Conservation (phyloP, 2,888 invertebrate species). For the Plebejus argus region DNA sequence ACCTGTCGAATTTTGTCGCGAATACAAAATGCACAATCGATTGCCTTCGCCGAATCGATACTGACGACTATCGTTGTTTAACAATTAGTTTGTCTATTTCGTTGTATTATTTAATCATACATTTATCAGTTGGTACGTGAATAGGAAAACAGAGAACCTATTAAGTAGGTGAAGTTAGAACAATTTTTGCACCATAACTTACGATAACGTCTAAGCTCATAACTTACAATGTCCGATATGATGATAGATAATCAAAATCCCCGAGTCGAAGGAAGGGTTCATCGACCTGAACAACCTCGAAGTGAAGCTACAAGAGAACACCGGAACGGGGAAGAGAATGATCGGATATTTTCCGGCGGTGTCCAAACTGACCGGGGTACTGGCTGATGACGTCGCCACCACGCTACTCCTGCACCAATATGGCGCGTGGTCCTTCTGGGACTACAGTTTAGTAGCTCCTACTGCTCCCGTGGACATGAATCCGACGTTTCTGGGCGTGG, state of each 20-base stretch:
- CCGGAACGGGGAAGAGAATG: conserved; percentile 83
- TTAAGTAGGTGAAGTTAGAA: no score
- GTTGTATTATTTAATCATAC: background rate
- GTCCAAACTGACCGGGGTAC: conserved; percentile 93
- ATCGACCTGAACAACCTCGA: conserved; percentile 90
- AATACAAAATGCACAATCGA: conserved; percentile 5
- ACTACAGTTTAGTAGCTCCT: conserved; percentile 92
- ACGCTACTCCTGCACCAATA: conserved; percentile 90
- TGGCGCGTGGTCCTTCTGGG: conserved; percentile 93
- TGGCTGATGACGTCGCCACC: conserved; percentile 91
- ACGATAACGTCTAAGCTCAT: no score
- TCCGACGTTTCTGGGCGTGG: conserved; percentile 84
- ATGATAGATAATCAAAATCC: conserved; percentile 86
- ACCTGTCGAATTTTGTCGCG: conserved; percentile 30
- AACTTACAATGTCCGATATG: background rate
- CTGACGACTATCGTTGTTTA: background rate
- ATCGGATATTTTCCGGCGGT: conserved; percentile 93
- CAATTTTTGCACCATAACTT: no score
- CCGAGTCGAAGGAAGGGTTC: conserved; percentile 89
- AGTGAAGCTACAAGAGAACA: conserved; percentile 83
- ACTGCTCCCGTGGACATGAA: conserved; percentile 92
- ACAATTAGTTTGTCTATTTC: background rate
- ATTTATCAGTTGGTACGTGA: background rate
- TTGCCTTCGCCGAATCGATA: background rate
- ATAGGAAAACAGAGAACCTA: no score